Base-by-base conservation (phyloP, 2,113 vertebrate genomes). In the Bubo scandiacus region DNA sequence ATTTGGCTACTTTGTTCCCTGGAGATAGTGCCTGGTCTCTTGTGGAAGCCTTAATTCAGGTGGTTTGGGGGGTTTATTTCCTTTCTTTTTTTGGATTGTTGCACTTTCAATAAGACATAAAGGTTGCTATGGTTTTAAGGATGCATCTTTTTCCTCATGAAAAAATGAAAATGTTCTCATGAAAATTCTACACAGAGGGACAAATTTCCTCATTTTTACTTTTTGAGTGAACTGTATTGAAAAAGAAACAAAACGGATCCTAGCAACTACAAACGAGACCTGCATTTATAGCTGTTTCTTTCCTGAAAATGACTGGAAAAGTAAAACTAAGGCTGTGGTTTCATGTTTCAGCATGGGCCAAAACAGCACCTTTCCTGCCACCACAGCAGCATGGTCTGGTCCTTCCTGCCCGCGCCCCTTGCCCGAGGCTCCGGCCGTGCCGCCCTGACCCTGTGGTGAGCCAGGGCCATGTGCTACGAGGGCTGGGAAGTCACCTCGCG, bases 301-400 rank as follows among this genome's bases (percentile, higher is more conserved):
- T 62, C 42, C 70, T 74, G 36, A 87, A 62, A 90, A 52, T 29
- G 51, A 23, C 45, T 34, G 45, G 59, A 92, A 92, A 74, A 71
- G 55, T 52, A 49, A 38, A 57, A n/a, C 32, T 5, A 22, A 52
- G 49, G 58, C 67, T 80, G 49, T 0, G 5, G 43, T 72, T 68
- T 73, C 40, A 4, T 12, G 17, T 54, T 63, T 75, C 40, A 26
- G 27, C 18, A 2, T 0, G 10, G 68, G 38, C 38, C 8, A 6
- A 73, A 43, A 22, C 2, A 1, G 7, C 1, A 2, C 0, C 0
- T 30, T 72, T 18, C n/a, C 47, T 67, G 67, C 27, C 51, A 34
- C 49, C 7, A 1, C 52, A 67, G 66, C 54, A 74, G 40, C 2
- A 0, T 10, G 45, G 23, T 20, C 62, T 14, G 12, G 43, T 20